Conservation (phyloP, 2,797 vertebrate species). For the Phyllotis vaccarum region DNA sequence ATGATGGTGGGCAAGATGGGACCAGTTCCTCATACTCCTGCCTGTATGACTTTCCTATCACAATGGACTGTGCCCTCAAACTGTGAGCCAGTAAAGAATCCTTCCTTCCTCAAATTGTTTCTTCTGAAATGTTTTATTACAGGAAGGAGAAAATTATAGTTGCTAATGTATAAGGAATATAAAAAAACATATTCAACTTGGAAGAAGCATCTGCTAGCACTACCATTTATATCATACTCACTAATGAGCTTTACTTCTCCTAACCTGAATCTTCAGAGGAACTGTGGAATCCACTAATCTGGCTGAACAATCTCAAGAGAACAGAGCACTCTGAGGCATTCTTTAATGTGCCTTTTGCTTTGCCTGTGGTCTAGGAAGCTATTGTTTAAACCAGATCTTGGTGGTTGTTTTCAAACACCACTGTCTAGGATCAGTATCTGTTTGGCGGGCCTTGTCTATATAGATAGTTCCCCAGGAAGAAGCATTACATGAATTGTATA, state of each 20-base stretch:
- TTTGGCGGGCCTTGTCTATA: neutral
- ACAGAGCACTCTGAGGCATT: neutral
- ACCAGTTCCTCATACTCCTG: neutral
- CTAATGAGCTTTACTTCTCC: neutral
- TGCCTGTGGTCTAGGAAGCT: neutral
- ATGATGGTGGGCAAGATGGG: neutral
- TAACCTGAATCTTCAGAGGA: neutral
- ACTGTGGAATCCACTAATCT: neutral
- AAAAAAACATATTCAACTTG: slow-evolving; percentile 28
- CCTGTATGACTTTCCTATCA: neutral
- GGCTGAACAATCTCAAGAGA: neutral
- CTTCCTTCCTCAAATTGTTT: neutral
- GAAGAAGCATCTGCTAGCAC: neutral
- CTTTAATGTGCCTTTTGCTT: neutral
- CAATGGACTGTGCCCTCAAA: neutral
- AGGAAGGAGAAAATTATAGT: neutral
- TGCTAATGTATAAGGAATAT: neutral
- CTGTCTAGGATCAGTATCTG: neutral
- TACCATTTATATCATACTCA: neutral
- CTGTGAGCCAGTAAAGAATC: neutral
- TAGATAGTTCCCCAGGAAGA: neutral
- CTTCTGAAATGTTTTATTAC: neutral
- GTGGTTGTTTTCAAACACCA: neutral
- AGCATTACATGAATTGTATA: neutral
- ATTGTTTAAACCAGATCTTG: neutral